Conservation (phyloP, 2,888 invertebrate species). For the Troilus luridus region DNA sequence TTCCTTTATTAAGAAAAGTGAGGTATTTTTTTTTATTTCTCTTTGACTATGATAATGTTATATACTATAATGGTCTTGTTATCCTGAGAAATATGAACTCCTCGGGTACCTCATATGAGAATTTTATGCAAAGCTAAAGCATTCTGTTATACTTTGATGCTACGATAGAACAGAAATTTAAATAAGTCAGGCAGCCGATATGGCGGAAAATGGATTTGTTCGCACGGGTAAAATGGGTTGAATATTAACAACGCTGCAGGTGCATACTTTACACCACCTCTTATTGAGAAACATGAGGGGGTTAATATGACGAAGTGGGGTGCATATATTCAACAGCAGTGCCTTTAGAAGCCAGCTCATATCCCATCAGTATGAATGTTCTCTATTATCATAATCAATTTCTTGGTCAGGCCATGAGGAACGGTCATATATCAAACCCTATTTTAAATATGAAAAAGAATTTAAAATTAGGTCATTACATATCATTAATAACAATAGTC, state of each 20-base stretch:
- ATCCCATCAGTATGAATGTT: constrained; percentile 9
- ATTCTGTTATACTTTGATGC: background rate
- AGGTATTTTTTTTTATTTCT: too few species aligned
- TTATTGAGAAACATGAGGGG: constrained; percentile 45
- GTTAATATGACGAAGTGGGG: constrained; percentile 31
- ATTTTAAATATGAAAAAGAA: background rate
- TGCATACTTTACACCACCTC: constrained; percentile 21
- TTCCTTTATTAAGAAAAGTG: too few species aligned
- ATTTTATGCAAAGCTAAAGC: background rate
- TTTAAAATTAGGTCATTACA: too few species aligned
- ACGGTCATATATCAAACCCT: background rate
- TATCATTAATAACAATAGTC: too few species aligned
- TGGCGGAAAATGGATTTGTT: background rate
- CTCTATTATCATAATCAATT: constrained; percentile 1
- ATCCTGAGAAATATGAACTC: background rate
- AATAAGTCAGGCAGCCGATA: background rate
- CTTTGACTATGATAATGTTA: background rate
- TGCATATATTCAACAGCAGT: constrained; percentile 32
- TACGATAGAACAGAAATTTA: background rate
- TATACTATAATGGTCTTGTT: background rate
- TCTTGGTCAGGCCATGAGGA: background rate
- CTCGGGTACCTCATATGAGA: background rate
- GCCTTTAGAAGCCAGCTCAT: constrained; percentile 13
- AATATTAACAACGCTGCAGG: constrained; percentile 24
- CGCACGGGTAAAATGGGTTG: background rate